Base-by-base conservation (phyloP, 2,113 vertebrate species). In the Acrocephalus arundinaceus region DNA sequence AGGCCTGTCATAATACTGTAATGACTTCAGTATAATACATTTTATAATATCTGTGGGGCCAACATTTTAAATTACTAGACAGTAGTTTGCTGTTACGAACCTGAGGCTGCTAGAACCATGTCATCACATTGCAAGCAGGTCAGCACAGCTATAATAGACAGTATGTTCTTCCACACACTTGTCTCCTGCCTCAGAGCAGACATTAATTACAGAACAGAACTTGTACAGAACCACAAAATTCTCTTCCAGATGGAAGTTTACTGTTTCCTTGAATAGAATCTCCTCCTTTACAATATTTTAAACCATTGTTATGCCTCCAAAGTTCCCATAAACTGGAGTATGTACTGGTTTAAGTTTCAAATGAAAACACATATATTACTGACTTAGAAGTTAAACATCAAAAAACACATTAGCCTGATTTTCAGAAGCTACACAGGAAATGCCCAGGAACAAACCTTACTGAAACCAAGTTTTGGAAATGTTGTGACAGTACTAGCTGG, bases 381-480 rank as follows among this genome's bases (percentile, higher is more conserved):
- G 13, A 83, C 16, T 41, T 46, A 18, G 20, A 79, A 75, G 15
- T 24, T 87, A 30, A 79, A 25, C 2, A 10, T n/a, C 20, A 83
- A 62, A 80, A 63, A 45, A 1, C 4, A 19, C 16, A 23, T 46
- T 10, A 62, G 21, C 12, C 52, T 17, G 5, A 71, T 52, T 76
- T 66, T 62, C 62, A 84, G 33, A 54, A 67, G n/a, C 13, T 43
- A 62, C 12, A 54, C 24, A 63, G 67, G 25, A 58, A 81, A 52
- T 7, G 3, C 21, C 22, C 49, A 62, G 9, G 15, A 90, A 52
- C 4, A 66, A 63, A 41, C 21, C 18, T 33, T 22, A 43, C 11
- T 19, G 41, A 75, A 74, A 19, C 6, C 0, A 0, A 61, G 3
- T 62, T 73, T 54, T 1, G 0, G 17, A 71, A 67, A 17, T 16